Percentiles rank a stretch among this genome's conserved stretches.
Conservation (phyloP, 2,888 invertebrate genomes). For the Cheilosia soror region DNA sequence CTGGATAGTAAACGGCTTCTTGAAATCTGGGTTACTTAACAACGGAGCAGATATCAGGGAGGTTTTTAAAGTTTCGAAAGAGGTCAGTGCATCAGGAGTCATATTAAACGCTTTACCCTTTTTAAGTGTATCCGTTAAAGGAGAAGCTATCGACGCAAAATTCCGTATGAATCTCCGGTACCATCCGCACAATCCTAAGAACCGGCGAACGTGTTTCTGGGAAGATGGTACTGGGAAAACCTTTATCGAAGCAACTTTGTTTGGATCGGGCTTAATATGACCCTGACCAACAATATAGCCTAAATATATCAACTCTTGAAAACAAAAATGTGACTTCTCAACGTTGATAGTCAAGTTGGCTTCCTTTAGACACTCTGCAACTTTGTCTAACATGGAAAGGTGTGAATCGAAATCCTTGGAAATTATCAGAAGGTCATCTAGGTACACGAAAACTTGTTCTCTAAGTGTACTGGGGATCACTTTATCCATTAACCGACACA, state of each 20-base stretch:
- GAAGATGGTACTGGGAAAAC: background rate
- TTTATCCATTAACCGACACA: background rate
- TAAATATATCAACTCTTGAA: background rate
- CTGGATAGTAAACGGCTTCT: background rate
- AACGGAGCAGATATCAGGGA: no score
- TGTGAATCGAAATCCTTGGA: background rate
- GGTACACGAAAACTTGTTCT: constrained; percentile 5
- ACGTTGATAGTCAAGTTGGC: background rate
- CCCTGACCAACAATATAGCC: background rate
- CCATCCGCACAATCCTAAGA: constrained; percentile 2
- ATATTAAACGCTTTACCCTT: background rate
- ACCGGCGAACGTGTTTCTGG: background rate
- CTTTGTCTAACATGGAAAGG: background rate
- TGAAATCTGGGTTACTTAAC: background rate
- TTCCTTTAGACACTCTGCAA: background rate
- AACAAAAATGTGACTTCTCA: background rate
- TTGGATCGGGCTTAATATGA: background rate
- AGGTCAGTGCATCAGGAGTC: background rate
- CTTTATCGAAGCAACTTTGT: background rate
- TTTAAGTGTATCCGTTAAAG: background rate
- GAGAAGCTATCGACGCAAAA: background rate
- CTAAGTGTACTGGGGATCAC: background rate
- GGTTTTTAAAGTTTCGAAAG: no score
- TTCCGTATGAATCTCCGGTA: constrained; percentile 9
- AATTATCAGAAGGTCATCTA: constrained; percentile 1